Evolutionary conservation across 1,140 invertebrate genomes (phyloP), one percentile per base, ranked within the genome.

Genomic region (Dermatophagoides farinae): DNA sequence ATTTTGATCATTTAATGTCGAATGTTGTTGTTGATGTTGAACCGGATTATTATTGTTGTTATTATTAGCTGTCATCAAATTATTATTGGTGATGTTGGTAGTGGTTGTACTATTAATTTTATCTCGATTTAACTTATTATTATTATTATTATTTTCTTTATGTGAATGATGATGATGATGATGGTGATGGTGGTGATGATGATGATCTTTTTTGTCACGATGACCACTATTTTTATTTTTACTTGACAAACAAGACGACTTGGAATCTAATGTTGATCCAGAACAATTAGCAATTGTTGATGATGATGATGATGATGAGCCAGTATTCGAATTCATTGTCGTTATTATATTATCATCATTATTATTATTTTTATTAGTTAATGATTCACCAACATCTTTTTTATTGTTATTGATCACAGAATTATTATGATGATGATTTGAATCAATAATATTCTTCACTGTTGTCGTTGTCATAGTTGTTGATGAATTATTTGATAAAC

Each of bases 201-300:
- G 12, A 16, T 58, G 12, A 25, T 68, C 67, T 23, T 66, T 66
- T 38, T 68, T 68, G 44, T 68, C 67, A 1, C 65, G 51, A 50
- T 68, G 67, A 51, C 64, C 60, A 25, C 60, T 58, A 49, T 59
- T 66, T 37, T 65, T 55, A 1, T 62, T 65, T 54, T 68, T 68
- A 52, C 64, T 64, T 6, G 67, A 68, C 18, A 63, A 63, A 44
- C 66, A 66, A 46, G 65, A 65, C 44, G 65, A 66, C 54, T 64
- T 64, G 12, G 40, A 12, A 16, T 57, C 62, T 14, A 59, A 47
- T 37, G 62, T 44, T 6, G 54, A 46, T 0, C 16, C 14, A 16
- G 43, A 46, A n/a, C 16, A 4, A 46, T 16, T n/a, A n/a, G 43
- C 14, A 46, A 11, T n/a, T n/a, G 20, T 46, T 20, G 20, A 16